These are phyloP conservation scores for Acromyrmex charruanus DNA, from an alignment of 1,140 invertebrate species.

Conservation along the genomic window DNA sequence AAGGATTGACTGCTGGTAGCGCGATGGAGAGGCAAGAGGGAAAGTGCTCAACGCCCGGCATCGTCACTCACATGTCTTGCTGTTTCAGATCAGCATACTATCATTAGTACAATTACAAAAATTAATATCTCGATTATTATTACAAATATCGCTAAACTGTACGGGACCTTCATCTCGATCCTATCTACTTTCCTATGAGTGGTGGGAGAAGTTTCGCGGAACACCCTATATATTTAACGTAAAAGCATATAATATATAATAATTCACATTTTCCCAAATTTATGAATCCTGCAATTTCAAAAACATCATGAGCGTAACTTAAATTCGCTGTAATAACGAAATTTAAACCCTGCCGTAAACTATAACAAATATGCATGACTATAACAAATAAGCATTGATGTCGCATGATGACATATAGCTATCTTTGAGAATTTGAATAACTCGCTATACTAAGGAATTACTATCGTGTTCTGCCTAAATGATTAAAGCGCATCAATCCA, in stretches of 20 bases:
- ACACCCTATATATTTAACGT: not conserved
- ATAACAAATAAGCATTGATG: conserved; percentile 18
- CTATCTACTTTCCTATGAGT: too few relatives aligned
- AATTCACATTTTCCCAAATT: conserved; percentile 15
- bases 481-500: conserved; percentile 82
- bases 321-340: conserved; percentile 26
- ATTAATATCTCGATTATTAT: too few relatives aligned
- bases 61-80: too few relatives aligned
- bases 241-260: conserved; percentile 18
- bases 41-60: too few relatives aligned
- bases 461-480: conserved; percentile 40
- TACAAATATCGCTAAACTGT: too few relatives aligned
- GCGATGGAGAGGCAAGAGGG: too few relatives aligned
- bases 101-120: too few relatives aligned
- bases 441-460: conserved; percentile 15
- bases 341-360: conserved; percentile 47
- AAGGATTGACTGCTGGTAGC: too few relatives aligned
- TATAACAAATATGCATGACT: conserved; percentile 29
- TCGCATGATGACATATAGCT: not conserved
- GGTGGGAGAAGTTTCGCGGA: too few relatives aligned
- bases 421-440: conserved; percentile 2
- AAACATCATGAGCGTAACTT: not conserved
- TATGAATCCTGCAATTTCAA: conserved; percentile 12
- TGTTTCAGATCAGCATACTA: too few relatives aligned
- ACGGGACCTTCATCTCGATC: too few relatives aligned